phyloP scores from a whole-genome alignment of 2,113 vertebrate genomes.

The Cynocephalus volans region DNA sequence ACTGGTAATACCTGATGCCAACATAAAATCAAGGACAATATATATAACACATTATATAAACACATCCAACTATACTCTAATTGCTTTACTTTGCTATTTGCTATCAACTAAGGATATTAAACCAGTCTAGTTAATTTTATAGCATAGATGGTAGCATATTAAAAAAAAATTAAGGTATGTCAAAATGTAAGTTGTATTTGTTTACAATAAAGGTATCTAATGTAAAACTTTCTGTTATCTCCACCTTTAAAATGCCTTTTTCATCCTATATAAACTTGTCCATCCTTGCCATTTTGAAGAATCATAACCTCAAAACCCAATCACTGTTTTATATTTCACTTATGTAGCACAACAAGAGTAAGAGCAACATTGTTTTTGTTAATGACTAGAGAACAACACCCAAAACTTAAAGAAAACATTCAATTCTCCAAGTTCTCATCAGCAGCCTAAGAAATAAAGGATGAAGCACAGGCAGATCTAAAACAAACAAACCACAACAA shows the following conservation, averaged over 20 bases:
- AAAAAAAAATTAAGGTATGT: neutral
- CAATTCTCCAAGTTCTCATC: neutral
- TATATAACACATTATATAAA: neutral
- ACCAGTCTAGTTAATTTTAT: neutral
- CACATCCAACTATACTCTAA: neutral
- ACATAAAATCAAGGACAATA: neutral
- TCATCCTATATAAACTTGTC: neutral
- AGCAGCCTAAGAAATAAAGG: neutral
- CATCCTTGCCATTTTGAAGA: neutral
- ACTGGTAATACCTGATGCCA: neutral
- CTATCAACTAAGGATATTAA: neutral
- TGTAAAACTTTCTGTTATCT: neutral
- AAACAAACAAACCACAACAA: neutral
- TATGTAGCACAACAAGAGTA: neutral
- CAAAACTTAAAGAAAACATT: neutral
- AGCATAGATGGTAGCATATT: fast-evolving
- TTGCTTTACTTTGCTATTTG: neutral
- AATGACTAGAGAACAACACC: neutral
- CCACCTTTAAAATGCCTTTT: neutral
- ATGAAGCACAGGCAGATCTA: neutral
- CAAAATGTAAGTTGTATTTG: neutral
- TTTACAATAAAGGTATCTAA: neutral
- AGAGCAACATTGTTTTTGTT: neutral
- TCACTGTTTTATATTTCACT: neutral
- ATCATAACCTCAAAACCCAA: neutral